Evolutionary conservation across 2,888 invertebrate genomes (phyloP), one percentile per base, ranked within the genome.

Genomic region (Hirudinaria manillensis): DNA sequence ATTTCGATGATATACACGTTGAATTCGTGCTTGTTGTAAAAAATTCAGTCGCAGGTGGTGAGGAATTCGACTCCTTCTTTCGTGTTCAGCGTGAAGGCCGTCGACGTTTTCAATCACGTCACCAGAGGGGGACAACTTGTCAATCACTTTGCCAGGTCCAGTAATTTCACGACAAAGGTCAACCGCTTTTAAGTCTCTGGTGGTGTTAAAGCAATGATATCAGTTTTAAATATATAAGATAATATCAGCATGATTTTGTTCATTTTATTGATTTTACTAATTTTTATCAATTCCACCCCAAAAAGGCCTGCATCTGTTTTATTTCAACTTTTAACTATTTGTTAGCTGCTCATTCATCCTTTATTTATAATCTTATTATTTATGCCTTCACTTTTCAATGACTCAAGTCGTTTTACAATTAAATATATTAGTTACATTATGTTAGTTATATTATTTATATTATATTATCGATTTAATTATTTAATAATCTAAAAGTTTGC

Each of bases 101-200:
- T 94, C 78, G 91, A 90, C 85, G 68, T 75, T 21, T 1, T 21
- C 19, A 89, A 90, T 78, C 91, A 92, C 80, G 90, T 91, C 89
- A 89, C 89, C 24, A 88, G 88, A 80, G 89, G 89, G 76, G 88
- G 89, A 65, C 91, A 91, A 83, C 87, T 91, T 74, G 90, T 91
- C 81, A 90, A 90, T 84, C 90, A 94, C 81, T 94, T 92, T 85
- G 91, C 90, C 80, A 89, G 92, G 81, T 93, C 93, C 0, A 89
- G 91, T 73, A 82, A 83, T 72, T 95, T 94, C 83, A 94, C 94
- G 0, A 93, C 94, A 0, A 96, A 96, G 88, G 94, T 94, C 84
- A 2, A 24, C 29, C 2, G 16, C 7, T 29, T 1, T 21, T 27
- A 13, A 16, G 10, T 65, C 27, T 24, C 6, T n/a, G n/a, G n/a